phyloP scores from a whole-genome alignment of 1,140 invertebrate species.

The Eurosta solidaginis region DNA sequence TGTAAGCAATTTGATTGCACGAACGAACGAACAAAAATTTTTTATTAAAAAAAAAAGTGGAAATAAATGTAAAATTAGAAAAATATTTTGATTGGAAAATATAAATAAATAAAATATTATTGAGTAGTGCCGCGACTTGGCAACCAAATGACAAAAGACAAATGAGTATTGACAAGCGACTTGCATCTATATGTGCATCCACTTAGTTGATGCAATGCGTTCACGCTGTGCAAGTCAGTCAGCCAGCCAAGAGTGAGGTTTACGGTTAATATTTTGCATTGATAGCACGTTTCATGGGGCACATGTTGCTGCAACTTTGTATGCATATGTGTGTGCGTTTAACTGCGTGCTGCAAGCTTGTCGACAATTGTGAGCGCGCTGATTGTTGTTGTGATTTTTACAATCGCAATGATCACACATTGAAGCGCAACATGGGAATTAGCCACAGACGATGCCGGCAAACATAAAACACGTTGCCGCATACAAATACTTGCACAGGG shows the following conservation, averaged over 20 bases:
- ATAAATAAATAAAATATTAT: neutral
- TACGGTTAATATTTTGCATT: neutral
- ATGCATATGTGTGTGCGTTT: neutral
- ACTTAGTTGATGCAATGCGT: neutral
- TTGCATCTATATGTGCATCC: neutral
- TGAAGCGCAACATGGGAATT: neutral
- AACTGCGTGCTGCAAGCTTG: no score
- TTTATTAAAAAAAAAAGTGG: neutral
- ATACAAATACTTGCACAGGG: no score
- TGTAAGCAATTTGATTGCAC: constrained; percentile 17
- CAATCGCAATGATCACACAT: neutral
- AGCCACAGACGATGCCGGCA: neutral
- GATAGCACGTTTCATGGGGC: neutral
- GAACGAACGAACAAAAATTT: neutral
- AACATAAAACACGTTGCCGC: no score
- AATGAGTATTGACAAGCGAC: constrained; percentile 10
- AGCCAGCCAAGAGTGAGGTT: neutral
- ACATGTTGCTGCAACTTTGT: constrained; percentile 14
- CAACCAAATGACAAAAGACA: constrained; percentile 17
- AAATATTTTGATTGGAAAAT: neutral
- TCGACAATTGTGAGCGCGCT: neutral
- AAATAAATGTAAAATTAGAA: neutral
- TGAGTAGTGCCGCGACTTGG: neutral
- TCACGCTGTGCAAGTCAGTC: neutral
- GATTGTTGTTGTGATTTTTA: neutral